Percentiles rank a stretch among this genome's conserved stretches.
phyloP scores from a whole-genome alignment of 1,140 invertebrate species.

The Diabrotica undecimpunctata region DNA sequence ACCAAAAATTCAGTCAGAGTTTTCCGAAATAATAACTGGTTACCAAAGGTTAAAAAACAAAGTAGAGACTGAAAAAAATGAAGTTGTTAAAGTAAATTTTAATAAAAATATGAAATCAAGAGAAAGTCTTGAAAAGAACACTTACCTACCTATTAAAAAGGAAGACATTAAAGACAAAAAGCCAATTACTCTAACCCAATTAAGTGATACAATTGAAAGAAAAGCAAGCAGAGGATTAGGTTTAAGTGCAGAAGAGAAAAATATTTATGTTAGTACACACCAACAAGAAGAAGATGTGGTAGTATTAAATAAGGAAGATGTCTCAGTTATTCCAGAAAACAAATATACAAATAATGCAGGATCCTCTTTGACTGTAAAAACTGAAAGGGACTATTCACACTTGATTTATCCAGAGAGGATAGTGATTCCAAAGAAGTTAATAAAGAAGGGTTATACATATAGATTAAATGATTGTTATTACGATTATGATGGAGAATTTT shows the following conservation, averaged over 20 bases:
- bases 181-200: constrained; percentile 44
- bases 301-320: neutral
- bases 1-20: constrained; percentile 38
- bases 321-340: constrained; percentile 9
- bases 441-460: constrained; percentile 60
- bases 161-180: constrained; percentile 35
- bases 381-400: constrained; percentile 31
- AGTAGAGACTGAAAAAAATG: constrained; percentile 22
- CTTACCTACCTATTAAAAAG: constrained; percentile 9
- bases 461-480: constrained; percentile 73
- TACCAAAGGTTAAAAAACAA: constrained; percentile 38
- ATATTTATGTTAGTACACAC: constrained; percentile 17
- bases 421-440: constrained; percentile 60
- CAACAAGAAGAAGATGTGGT: neutral
- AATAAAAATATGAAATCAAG: constrained; percentile 41
- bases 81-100: constrained; percentile 37
- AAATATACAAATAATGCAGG: constrained; percentile 14
- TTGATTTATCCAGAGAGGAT: constrained; percentile 57
- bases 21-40: constrained; percentile 48
- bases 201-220: constrained; percentile 35
- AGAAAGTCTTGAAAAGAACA: constrained; percentile 13
- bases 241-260: constrained; percentile 23
- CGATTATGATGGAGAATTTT: constrained; percentile 70
- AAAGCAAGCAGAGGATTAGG: constrained; percentile 32
- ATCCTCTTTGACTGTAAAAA: constrained; percentile 21